Conservation (phyloP, 2,797 vertebrate species). For the Pelochelys cantorii region DNA sequence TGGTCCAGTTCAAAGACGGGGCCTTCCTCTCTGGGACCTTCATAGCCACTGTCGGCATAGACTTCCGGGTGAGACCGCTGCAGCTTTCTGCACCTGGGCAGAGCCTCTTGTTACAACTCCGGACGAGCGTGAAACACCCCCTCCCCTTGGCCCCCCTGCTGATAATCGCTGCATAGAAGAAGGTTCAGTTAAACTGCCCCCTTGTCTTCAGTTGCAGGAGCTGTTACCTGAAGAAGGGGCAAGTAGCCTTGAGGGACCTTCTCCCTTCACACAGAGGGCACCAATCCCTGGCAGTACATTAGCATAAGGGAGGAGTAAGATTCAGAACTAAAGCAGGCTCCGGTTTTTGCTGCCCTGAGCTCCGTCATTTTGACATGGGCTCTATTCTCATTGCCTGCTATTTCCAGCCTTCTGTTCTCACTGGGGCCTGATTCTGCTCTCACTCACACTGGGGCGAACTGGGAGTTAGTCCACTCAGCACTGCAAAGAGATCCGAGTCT, state of each 20-base stretch:
- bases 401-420: neutral
- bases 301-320: neutral
- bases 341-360: neutral
- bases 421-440: neutral
- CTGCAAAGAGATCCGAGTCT: neutral
- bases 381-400: fast-evolving
- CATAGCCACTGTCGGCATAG: constrained; percentile 99
- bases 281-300: neutral
- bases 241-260: neutral
- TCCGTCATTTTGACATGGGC: neutral
- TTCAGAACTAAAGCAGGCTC: neutral
- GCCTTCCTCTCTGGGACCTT: constrained; percentile 97
- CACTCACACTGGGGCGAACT: neutral
- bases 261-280: neutral
- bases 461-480: neutral
- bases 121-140: neutral
- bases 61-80: constrained; percentile 95
- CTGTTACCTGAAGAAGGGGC: fast-evolving
- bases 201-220: neutral
- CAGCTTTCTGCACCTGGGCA: constrained; percentile 15
- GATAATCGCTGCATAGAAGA: neutral
- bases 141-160: fast-evolving
- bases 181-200: neutral
- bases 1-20: constrained; percentile 97
- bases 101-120: neutral